These are phyloP conservation scores for Portevinia maculata DNA, from an alignment of 2,888 invertebrate genomes.

Conservation along the genomic window DNA sequence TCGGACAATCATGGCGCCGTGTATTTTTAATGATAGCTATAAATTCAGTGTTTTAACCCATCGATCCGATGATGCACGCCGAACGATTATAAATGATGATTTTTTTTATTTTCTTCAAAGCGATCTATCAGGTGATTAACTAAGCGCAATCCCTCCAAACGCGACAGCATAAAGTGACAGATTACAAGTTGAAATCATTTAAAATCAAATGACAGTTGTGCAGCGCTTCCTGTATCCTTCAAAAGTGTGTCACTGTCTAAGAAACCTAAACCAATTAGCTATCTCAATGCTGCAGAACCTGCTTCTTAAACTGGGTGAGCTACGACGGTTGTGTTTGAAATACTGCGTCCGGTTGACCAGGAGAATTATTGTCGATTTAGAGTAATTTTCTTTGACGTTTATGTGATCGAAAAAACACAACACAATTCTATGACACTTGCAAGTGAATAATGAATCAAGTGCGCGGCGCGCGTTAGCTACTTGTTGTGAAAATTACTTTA, in stretches of 20 bases:
- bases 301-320: conserved; percentile 42
- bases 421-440: conserved; percentile 5
- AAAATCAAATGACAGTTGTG: neutral
- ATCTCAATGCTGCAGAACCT: conserved; percentile 36
- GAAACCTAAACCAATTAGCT: conserved; percentile 31
- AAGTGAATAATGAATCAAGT: conserved; percentile 67
- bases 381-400: conserved; percentile 56
- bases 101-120: neutral
- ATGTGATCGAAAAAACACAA: conserved; percentile 37
- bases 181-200: conserved; percentile 3
- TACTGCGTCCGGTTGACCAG: conserved; percentile 52
- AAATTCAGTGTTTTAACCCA: conserved; percentile 14
- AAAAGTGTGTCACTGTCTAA: conserved; percentile 8
- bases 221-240: conserved; percentile 11
- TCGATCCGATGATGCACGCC: neutral
- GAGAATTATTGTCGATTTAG: conserved; percentile 56
- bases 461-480: conserved; percentile 7
- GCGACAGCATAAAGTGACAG: conserved; percentile 1
- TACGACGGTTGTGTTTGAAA: conserved; percentile 34
- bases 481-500: conserved; percentile 34
- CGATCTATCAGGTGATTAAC: conserved; percentile 7
- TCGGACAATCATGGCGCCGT: conserved; percentile 27
- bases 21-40: conserved; percentile 26
- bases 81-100: conserved; percentile 15
- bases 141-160: neutral